Base-by-base conservation (phyloP, 2,888 invertebrate genomes). In the Drosophila acutilabella region DNA sequence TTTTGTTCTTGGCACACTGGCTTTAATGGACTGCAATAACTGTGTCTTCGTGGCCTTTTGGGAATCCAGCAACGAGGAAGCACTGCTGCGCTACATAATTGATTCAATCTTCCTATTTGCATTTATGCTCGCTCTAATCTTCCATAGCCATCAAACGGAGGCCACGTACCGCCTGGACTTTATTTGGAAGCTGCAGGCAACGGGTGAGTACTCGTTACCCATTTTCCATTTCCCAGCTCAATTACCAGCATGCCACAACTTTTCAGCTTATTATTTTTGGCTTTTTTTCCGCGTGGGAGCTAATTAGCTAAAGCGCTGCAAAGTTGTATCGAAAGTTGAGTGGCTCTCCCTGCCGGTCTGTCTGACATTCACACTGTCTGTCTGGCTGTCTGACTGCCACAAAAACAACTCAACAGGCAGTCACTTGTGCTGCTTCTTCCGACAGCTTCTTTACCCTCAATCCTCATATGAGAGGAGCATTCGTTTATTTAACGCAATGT, bases 111-210 rank as follows among this genome's bases (percentile, higher is more conserved):
- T 96, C 72, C 94, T 96, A 14, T 91, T 96, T 14, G 95, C 96
- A 58, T 96, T 97, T 84, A 94, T 96, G 80, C 93, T 96, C 44
- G 96, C 97, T 2, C 94, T 99, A 77, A 94, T 98, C 80, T 95
- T 98, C 68, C 98, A 99, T 92, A 97, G 97, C 1, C 96, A 97
- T 88, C 98, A 98, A 92, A 98, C 97, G 0, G 99, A 99, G 93
- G 96, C 98, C 81, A 98, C 98, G 0, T 97, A 98, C 89, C 94
- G 98, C 64, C 94, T 99, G 68, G 99, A 99, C 93, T 98, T 98
- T 92, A 96, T 99, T 71, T 99, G 99, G 99, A 99, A 98, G 93
- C 94, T 98, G 30, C 98, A 98, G 93, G 98, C 98, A 14, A 96
- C 96, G 84, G 96, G 96, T 96, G 75, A 91, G 91, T 82, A 47